phyloP scores from a whole-genome alignment of 2,888 invertebrate species.

The Lycocerus yunnanus region DNA sequence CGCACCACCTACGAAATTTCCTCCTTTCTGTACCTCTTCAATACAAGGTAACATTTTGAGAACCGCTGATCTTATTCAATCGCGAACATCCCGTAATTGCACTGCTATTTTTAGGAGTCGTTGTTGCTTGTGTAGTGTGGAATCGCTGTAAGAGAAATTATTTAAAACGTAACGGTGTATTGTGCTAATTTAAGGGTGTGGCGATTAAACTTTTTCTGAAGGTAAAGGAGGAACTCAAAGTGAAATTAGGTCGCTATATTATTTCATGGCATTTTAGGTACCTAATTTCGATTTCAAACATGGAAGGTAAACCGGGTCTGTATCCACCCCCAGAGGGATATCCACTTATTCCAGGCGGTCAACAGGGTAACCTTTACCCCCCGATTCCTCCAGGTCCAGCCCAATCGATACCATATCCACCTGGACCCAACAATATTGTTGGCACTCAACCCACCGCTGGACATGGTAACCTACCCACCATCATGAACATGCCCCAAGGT shows the following conservation, averaged over 20 bases:
- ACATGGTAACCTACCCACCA: background rate
- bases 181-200: background rate
- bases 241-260: background rate
- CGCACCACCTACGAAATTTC: background rate
- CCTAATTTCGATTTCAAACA: background rate
- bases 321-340: conserved; percentile 32
- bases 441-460: background rate
- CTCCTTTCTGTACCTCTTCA: background rate
- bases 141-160: background rate
- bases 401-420: background rate
- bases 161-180: background rate
- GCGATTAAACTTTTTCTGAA: background rate
- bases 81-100: background rate
- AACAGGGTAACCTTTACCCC: background rate
- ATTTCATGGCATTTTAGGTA: background rate
- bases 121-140: background rate
- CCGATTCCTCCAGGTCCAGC: background rate
- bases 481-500: conserved; percentile 50
- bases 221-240: background rate
- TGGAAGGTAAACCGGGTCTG: conserved; percentile 39
- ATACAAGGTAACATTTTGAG: background rate
- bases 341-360: conserved; percentile 57
- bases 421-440: background rate
- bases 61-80: background rate
- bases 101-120: background rate